Evolutionary conservation across 2,113 vertebrate species (phyloP).

Genomic region (Colaptes auratus): DNA sequence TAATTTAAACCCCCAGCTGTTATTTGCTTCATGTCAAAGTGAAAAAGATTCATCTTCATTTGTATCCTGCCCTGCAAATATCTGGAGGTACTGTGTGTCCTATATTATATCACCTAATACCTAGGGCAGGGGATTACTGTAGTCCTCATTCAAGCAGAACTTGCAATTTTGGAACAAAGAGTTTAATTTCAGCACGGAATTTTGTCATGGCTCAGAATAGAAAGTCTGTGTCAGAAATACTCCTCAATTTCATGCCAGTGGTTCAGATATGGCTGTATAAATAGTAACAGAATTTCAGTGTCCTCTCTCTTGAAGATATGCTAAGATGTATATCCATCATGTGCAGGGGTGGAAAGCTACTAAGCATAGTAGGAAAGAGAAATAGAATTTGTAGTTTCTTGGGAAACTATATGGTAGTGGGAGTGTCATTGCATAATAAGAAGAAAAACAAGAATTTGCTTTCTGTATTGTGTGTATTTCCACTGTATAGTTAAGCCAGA

Average conservation of each 20-base stretch:
- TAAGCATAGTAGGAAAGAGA: background rate
- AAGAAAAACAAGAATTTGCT: background rate
- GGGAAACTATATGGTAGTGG: background rate
- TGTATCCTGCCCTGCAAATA: background rate
- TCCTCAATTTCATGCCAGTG: background rate
- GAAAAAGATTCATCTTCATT: background rate
- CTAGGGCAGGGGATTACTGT: background rate
- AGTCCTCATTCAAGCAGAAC: background rate
- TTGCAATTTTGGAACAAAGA: background rate
- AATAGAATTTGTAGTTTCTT: background rate
- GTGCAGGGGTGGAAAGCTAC: background rate
- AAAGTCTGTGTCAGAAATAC: background rate
- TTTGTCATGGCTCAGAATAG: background rate
- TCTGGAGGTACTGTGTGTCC: background rate
- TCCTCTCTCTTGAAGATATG: background rate
- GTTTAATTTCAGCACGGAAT: background rate
- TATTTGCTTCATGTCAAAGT: background rate
- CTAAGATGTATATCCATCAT: background rate
- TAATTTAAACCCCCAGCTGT: background rate
- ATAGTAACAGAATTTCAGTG: background rate
- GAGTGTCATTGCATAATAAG: background rate
- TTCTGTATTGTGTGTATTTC: background rate
- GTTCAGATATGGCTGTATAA: background rate
- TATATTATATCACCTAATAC: background rate
- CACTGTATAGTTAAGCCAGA: background rate